phyloP scores from a whole-genome alignment of 2,888 invertebrate genomes.

The Archips xylosteana region DNA sequence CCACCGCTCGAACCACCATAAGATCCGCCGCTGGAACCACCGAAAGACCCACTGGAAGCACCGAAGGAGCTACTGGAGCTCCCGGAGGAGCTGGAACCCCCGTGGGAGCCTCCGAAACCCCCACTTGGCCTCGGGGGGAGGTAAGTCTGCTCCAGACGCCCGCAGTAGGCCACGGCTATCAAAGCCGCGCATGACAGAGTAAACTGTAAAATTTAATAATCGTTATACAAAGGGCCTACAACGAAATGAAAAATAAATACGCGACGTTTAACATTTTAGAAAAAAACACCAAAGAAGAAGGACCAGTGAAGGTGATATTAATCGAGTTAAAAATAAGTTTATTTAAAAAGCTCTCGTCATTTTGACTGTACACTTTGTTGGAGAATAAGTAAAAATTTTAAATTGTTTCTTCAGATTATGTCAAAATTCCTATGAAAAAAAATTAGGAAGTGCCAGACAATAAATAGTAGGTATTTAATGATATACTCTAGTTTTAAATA shows the following conservation, averaged over 20 bases:
- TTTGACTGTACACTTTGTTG: too few species aligned
- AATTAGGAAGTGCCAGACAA: too few species aligned
- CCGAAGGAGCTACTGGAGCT: slow-evolving; percentile 50
- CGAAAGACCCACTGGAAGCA: slow-evolving; percentile 51
- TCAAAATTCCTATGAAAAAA: background rate
- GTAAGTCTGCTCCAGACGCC: slow-evolving; percentile 67
- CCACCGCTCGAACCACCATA: slow-evolving; percentile 53
- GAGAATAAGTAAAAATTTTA: too few species aligned
- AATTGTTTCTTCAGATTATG: too few species aligned
- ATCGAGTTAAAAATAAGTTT: too few species aligned
- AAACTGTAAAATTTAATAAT: slow-evolving; percentile 45
- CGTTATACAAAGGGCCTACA: too few species aligned
- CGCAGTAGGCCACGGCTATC: slow-evolving; percentile 68
- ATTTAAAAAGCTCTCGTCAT: background rate
- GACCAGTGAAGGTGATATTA: too few species aligned
- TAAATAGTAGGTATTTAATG: background rate
- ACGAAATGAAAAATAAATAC: too few species aligned
- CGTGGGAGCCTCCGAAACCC: slow-evolving; percentile 48
- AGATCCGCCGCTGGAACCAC: slow-evolving; percentile 50
- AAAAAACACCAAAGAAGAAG: too few species aligned
- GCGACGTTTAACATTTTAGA: too few species aligned
- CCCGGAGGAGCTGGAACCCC: slow-evolving; percentile 44
- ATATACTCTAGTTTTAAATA: slow-evolving; percentile 6
- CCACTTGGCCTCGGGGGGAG: slow-evolving; percentile 61
- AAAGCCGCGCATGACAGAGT: slow-evolving; percentile 58